Base-by-base conservation (phyloP, 2,888 invertebrate species). In the Microchrysa polita region DNA sequence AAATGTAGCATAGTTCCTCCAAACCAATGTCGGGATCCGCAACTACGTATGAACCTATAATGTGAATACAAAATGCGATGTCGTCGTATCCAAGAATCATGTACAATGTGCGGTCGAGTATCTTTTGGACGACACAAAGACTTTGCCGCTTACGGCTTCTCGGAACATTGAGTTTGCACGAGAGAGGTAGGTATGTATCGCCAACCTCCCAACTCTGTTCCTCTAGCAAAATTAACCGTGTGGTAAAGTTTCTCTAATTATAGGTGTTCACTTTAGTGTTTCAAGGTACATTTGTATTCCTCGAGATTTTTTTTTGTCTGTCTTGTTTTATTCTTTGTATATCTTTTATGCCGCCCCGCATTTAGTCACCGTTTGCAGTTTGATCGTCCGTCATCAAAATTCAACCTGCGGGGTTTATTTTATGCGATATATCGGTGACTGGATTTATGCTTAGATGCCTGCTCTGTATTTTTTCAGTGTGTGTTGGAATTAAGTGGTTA, bases 181-280 rank as follows among this genome's bases (percentile, higher is more conserved):
- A 55, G 53, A 67, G 67, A n/a, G n/a, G n/a, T n/a, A n/a, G n/a
- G n/a, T n/a, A n/a, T n/a, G 67, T 67, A 53, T 67, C 55, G 67
- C 65, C 22, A n/a, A 65, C 65, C 44, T 7, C 27, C 22, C 12
- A 65, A 65, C 48, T 65, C 65, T 5, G 48, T 57, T 69, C 69
- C 14, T 16, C 69, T 34, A 52, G n/a, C 59, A 73, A 78, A 79
- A 79, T 78, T 78, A 78, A 79, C 78, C 77, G 77, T 5, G 77
- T 76, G 78, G 78, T 78, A 77, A 79, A 79, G 77, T 77, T 69
- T 78, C 78, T 77, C 77, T 79, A 79, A 79, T 79, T 79, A 79
- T 79, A 79, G 79, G 79, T 79, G 77, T 78, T 77, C 73, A 9
- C 40, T 57, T 27, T 55, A 34, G 34, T 65, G 65, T 65, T 65